These are phyloP conservation scores for Enoplosus armatus DNA, from an alignment of 2,797 vertebrate genomes.

Conservation along the genomic window DNA sequence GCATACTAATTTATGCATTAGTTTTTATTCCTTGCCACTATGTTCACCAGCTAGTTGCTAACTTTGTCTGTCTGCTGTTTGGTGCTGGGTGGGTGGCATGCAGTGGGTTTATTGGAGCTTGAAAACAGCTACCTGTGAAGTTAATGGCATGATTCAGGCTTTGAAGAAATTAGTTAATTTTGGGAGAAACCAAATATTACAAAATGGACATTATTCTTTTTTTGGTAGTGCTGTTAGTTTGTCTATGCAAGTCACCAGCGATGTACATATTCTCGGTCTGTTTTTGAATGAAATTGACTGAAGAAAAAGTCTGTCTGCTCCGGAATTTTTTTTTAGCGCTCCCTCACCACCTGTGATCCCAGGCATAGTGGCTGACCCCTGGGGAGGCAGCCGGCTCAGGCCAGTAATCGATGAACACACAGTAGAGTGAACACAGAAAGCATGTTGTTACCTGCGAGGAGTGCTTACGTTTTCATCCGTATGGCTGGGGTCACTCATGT, in stretches of 20 bases:
- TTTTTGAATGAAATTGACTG: constrained; percentile 1
- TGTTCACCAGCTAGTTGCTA: not conserved
- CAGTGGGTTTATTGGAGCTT: not conserved
- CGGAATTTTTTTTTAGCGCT: not conserved
- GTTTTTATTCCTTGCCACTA: too few species aligned
- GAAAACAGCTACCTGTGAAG: not conserved
- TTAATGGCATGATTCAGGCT: not conserved
- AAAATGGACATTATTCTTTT: not conserved
- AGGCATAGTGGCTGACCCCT: constrained; percentile 24
- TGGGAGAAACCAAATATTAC: not conserved
- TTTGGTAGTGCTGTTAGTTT: not conserved
- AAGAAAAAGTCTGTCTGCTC: not conserved
- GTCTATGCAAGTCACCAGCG: not conserved
- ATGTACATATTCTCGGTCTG: constrained; percentile 3
- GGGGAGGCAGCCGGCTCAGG: constrained; percentile 43
- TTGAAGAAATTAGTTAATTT: not conserved
- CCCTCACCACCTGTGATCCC: constrained; percentile 36
- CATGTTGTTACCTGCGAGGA: constrained; percentile 24
- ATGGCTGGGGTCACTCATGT: not conserved
- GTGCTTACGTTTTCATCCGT: not conserved
- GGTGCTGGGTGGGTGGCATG: not conserved
- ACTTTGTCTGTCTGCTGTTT: not conserved
- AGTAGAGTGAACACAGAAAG: constrained; percentile 53
- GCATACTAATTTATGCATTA: too few species aligned
- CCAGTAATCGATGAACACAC: constrained; percentile 58